These are phyloP conservation scores for Heliconius ethilla DNA, from an alignment of 2,888 invertebrate species.

Conservation along the genomic window DNA sequence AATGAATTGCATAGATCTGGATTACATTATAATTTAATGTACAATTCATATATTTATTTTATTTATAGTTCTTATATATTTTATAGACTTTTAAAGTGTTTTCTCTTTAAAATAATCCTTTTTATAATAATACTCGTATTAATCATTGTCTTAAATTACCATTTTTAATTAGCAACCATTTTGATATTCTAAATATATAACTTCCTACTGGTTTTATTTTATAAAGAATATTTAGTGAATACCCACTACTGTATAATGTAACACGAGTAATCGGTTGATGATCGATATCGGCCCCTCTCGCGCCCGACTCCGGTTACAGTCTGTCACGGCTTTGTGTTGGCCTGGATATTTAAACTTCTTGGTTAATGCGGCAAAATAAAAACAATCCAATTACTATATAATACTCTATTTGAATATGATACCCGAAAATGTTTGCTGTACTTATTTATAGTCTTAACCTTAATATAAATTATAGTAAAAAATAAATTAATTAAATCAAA, in stretches of 20 bases:
- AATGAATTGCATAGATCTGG: background rate
- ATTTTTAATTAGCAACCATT: background rate
- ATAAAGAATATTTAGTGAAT: slow-evolving; percentile 6
- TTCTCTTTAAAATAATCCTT: too few relatives aligned
- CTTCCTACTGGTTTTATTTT: background rate
- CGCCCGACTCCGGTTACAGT: slow-evolving; percentile 29
- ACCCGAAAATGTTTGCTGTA: background rate
- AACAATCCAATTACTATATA: slow-evolving; percentile 14
- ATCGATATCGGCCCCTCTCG: slow-evolving; percentile 34
- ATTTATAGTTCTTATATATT: background rate
- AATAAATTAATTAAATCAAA: too few relatives aligned
- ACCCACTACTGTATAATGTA: slow-evolving; percentile 8
- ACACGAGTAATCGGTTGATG: slow-evolving; percentile 29
- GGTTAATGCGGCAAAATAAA: slow-evolving; percentile 18
- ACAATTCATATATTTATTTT: background rate
- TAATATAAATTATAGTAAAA: background rate
- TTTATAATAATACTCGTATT: background rate
- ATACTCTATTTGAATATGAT: background rate
- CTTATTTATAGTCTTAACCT: background rate
- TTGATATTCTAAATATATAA: too few relatives aligned
- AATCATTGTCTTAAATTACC: background rate
- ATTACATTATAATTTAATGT: background rate
- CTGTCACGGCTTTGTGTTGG: slow-evolving; percentile 33
- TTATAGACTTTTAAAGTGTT: too few relatives aligned
- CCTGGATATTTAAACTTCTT: slow-evolving; percentile 32